A percentile compares a stretch with the other conserved stretches of the same genome.
Evolutionary conservation across 2,113 vertebrate species (phyloP).

Genomic region (Pelmatolapia mariae): DNA sequence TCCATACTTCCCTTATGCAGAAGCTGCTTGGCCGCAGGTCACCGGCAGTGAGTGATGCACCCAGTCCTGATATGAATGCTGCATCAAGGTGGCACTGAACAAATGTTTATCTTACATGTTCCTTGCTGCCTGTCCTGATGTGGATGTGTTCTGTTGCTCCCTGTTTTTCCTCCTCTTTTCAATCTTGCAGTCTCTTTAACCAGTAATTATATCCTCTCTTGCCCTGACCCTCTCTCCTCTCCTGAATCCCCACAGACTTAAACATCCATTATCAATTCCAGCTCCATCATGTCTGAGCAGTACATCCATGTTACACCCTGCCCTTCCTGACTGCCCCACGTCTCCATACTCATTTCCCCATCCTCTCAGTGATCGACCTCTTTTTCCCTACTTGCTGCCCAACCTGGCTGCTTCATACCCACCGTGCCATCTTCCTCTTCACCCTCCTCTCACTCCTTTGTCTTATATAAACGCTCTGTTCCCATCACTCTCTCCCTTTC

Average conservation of each 20-base stretch:
- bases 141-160: background rate
- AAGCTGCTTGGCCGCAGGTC: slow-evolving; percentile 23
- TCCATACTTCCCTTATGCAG: slow-evolving; percentile 54
- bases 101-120: background rate
- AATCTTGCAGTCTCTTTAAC: slow-evolving; percentile 40
- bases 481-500: slow-evolving; percentile 24
- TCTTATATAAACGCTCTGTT: slow-evolving; percentile 47
- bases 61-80: background rate
- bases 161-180: background rate
- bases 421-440: slow-evolving; percentile 3
- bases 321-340: slow-evolving; percentile 3
- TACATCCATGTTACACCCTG: slow-evolving; percentile 26
- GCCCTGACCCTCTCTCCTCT: background rate
- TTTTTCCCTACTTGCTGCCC: background rate
- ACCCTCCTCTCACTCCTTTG: slow-evolving; percentile 40
- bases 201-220: slow-evolving; percentile 45
- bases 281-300: slow-evolving; percentile 47
- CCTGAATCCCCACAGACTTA: slow-evolving; percentile 1
- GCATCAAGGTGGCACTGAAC: background rate
- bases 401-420: background rate
- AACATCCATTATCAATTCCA: slow-evolving; percentile 54
- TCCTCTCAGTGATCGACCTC: slow-evolving; percentile 20
- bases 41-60: background rate
- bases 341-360: slow-evolving; percentile 34
- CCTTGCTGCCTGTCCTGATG: background rate